A percentile compares a stretch with the other conserved stretches of the same genome.
phyloP scores from a whole-genome alignment of 2,888 invertebrate species.

The Allolobophora icterica region DNA sequence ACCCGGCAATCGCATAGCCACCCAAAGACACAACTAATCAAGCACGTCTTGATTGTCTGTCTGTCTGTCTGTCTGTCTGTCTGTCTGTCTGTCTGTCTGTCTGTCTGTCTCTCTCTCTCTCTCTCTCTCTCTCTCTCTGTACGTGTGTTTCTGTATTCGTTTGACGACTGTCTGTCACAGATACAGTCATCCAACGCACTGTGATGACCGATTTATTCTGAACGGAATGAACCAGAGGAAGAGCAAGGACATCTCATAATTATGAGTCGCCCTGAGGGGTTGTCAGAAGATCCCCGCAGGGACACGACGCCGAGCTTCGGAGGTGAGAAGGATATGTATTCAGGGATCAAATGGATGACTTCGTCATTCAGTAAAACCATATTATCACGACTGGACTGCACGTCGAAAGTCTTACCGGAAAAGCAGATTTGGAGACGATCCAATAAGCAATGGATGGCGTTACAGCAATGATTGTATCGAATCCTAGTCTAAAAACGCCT shows the following conservation, averaged over 20 bases:
- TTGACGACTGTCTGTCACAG: neutral
- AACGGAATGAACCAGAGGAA: neutral
- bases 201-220: neutral
- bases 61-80: slow-evolving; percentile 32
- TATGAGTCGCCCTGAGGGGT: neutral
- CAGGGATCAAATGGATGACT: neutral
- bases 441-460: neutral
- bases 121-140: neutral
- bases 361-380: neutral
- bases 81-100: slow-evolving; percentile 26
- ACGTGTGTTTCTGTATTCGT: neutral
- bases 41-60: neutral
- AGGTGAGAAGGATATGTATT: neutral
- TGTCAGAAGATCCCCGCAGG: neutral
- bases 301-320: neutral
- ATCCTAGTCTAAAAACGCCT: neutral
- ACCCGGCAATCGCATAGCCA: neutral
- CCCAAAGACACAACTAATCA: neutral
- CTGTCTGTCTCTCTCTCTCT: slow-evolving; percentile 18
- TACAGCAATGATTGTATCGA: neutral
- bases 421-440: neutral
- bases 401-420: neutral
- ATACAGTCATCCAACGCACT: neutral
- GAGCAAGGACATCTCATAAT: neutral
- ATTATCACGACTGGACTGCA: neutral